Evolutionary conservation across 2,888 invertebrate genomes (phyloP).

Genomic region (Callimorpha dominula): DNA sequence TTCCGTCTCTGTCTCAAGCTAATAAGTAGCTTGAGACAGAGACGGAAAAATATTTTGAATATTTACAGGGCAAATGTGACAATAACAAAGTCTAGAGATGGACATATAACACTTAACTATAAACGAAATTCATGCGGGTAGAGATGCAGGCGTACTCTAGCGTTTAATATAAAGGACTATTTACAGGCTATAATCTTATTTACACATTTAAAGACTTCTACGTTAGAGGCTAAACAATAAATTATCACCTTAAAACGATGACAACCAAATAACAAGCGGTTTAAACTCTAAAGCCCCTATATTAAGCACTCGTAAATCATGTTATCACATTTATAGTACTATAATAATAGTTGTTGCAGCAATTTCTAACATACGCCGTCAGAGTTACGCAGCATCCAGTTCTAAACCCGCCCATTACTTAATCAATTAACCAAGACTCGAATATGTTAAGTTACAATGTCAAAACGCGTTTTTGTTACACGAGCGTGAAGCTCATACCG

Average conservation of each 20-base stretch:
- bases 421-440: constrained; percentile 59
- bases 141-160: background rate
- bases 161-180: background rate
- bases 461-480: constrained; percentile 50
- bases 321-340: constrained; percentile 18
- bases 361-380: constrained; percentile 38
- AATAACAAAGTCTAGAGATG: background rate
- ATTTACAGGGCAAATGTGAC: background rate
- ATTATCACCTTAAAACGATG: background rate
- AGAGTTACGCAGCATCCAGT: constrained; percentile 46
- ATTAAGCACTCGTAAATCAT: constrained; percentile 18
- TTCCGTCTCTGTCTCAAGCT: too few species aligned
- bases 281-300: constrained; percentile 8
- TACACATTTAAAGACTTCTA: background rate
- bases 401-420: constrained; percentile 52
- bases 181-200: background rate
- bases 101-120: background rate
- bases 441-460: constrained; percentile 56
- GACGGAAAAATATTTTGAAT: background rate
- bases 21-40: too few species aligned
- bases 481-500: constrained; percentile 44
- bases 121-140: background rate
- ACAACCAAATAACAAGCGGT: constrained; percentile 10
- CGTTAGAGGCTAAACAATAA: background rate
- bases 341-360: constrained; percentile 24